Conservation (phyloP, 2,888 invertebrate species). For the Oscheius sp. region DNA sequence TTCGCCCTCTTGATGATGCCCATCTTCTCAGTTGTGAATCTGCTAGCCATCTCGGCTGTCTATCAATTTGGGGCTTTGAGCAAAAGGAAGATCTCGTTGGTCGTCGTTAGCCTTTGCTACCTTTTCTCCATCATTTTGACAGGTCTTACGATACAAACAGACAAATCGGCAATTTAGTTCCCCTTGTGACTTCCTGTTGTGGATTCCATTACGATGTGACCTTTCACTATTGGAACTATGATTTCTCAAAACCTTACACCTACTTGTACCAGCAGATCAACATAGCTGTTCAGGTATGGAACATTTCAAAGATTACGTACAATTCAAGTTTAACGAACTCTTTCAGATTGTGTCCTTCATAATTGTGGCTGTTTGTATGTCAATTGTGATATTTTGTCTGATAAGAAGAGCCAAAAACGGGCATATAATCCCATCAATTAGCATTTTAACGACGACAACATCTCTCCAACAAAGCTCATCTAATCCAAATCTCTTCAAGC, state of each 20-base stretch:
- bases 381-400: background rate
- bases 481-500: background rate
- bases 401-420: background rate
- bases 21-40: background rate
- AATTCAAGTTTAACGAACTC: no score
- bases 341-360: background rate
- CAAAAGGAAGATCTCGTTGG: background rate
- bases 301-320: background rate
- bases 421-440: background rate
- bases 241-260: background rate
- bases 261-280: background rate
- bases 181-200: background rate
- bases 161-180: background rate
- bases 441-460: background rate
- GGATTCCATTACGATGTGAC: background rate
- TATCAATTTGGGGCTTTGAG: background rate
- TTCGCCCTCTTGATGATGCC: slow-evolving; percentile 8
- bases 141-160: no score
- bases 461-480: background rate
- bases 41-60: background rate
- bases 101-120: background rate
- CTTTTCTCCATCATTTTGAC: background rate
- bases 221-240: background rate
- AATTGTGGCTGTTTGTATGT: slow-evolving; percentile 1
- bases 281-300: background rate